phyloP scores from a whole-genome alignment of 2,113 vertebrate genomes.

The Etheostoma spectabile region DNA sequence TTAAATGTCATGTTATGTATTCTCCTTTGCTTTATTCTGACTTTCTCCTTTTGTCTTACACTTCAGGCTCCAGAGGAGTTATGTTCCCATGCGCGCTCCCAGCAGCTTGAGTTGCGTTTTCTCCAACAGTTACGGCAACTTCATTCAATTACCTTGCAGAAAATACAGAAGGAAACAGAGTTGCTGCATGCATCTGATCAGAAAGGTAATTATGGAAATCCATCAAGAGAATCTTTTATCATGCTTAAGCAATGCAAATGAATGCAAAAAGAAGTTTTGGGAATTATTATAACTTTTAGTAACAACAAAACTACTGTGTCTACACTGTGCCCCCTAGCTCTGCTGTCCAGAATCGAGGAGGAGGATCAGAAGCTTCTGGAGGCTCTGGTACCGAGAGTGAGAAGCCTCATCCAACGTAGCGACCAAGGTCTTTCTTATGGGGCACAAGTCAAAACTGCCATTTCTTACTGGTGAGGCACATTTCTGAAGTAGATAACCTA shows the following conservation, averaged over 20 bases:
- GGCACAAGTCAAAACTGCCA: slow-evolving; percentile 73
- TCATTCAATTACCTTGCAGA: slow-evolving; percentile 61
- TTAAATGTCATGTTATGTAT: not conserved
- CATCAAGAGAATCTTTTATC: not conserved
- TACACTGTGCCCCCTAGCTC: slow-evolving; percentile 61
- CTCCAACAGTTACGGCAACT: slow-evolving; percentile 74
- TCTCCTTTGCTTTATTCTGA: not conserved
- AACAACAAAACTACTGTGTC: not conserved
- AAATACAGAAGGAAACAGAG: slow-evolving; percentile 61
- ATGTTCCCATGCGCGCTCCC: slow-evolving; percentile 63
- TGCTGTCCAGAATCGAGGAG: slow-evolving; percentile 74
- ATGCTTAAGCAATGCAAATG: not conserved
- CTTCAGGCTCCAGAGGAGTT: slow-evolving; percentile 85
- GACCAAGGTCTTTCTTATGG: slow-evolving; percentile 73
- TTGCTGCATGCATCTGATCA: slow-evolving; percentile 73
- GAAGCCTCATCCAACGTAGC: slow-evolving; percentile 71
- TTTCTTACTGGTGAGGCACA: slow-evolving; percentile 84
- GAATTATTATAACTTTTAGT: not conserved
- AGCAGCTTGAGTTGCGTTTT: slow-evolving; percentile 75
- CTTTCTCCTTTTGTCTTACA: not conserved
- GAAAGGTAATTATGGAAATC: slow-evolving; percentile 73
- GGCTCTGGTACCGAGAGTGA: slow-evolving; percentile 77
- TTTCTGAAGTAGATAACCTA: not conserved
- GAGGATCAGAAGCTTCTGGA: slow-evolving; percentile 79
- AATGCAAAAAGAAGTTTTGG: not conserved